Evolutionary conservation across 2,888 invertebrate genomes (phyloP).

Genomic region (Heliconius ethilla): DNA sequence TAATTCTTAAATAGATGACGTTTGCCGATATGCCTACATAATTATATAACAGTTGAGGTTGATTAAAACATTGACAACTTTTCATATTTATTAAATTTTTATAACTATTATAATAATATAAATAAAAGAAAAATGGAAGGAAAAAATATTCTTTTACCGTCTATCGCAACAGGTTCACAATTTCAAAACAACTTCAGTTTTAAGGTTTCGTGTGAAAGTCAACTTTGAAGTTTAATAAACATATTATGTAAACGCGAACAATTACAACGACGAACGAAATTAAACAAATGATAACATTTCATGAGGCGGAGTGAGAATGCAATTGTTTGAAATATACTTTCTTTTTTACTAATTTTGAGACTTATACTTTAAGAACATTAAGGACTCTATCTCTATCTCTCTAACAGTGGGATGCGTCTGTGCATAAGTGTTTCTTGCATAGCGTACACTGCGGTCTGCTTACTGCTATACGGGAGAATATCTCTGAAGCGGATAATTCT

Average conservation of each 20-base stretch:
- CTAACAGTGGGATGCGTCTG: constrained; percentile 67
- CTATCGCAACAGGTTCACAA: constrained; percentile 48
- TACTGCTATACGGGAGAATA: constrained; percentile 73
- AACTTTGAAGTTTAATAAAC: constrained; percentile 53
- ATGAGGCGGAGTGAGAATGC: constrained; percentile 29
- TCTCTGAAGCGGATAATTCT: constrained; percentile 74
- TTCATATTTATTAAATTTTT: constrained; percentile 49
- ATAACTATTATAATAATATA: constrained; percentile 29
- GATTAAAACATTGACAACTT: constrained; percentile 14
- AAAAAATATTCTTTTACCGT: constrained; percentile 25
- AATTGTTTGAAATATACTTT: not conserved
- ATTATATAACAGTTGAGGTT: not conserved
- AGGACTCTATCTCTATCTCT: not conserved
- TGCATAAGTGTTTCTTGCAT: constrained; percentile 73
- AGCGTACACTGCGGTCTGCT: constrained; percentile 71
- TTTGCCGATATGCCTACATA: not conserved
- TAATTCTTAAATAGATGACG: too few relatives aligned
- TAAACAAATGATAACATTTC: constrained; percentile 50
- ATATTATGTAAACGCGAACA: constrained; percentile 50
- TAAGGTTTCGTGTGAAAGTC: constrained; percentile 58
- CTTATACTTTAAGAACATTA: not conserved
- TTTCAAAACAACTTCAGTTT: constrained; percentile 56
- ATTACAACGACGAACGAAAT: constrained; percentile 46
- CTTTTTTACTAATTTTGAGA: not conserved
- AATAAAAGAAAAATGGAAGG: constrained; percentile 40